Evolutionary conservation across 2,888 invertebrate species (phyloP), one percentile per base, ranked within the genome.

Genomic region (Empis stercorea): DNA sequence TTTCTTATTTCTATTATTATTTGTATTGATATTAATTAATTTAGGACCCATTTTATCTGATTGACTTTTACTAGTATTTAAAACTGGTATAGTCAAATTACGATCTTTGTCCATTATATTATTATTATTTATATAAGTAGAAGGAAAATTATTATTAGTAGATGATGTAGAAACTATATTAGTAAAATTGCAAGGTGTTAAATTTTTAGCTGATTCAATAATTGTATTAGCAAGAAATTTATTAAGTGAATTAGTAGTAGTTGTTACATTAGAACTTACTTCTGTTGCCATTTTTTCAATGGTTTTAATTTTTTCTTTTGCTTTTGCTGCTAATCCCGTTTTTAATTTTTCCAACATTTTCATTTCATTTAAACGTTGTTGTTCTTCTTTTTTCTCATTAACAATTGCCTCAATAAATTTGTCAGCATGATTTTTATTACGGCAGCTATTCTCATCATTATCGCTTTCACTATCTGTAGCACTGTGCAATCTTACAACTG

Each of bases 291-390:
- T 61, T 59, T 77, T 77, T 51, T 79, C 79, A 47, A 80, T 65
- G 3, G 73, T 71, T 50, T 62, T 65, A 17, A 66, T 67, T 54
- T 68, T 68, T 60, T 82, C 83, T 57, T 81, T 82, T 2, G 86
- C 85, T 65, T 86, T 83, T 51, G 82, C 74, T 47, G 83, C 76
- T 62, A 78, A 65, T 53, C 79, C 77, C 55, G 78, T 74, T 56
- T 80, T 79, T 10, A 81, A 62, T 51, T 77, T 70, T 58, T 83
- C 80, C 52, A 86, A 65, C 59, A 80, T 77, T 57, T 76, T 75
- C 53, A 84, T 62, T 59, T 86, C 85, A 56, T 77, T 79, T 53
- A 80, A 17, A 27, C 23, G 23, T 27, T 27, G 23, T 37, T 39
- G 16, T 10, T 40, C 23, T 9, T 40, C 40, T 40, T 40, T 40